Percentiles rank a stretch among this genome's conserved stretches.
Conservation (phyloP, 1,140 invertebrate species). For the Trachymyrmex septentrionalis region DNA sequence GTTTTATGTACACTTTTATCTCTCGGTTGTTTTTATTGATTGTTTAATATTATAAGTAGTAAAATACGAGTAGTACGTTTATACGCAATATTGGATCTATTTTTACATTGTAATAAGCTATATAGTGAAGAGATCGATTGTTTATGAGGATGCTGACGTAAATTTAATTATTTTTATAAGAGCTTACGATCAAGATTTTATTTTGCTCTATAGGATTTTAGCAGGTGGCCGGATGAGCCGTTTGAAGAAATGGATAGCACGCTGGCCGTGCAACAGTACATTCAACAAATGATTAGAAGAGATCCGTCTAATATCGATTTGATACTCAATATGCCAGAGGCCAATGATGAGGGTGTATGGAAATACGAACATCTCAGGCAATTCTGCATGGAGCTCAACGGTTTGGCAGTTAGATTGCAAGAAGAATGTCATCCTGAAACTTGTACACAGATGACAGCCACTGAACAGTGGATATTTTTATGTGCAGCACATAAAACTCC, state of each 20-base stretch:
- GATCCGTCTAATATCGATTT: slow-evolving; percentile 97
- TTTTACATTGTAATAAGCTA: slow-evolving; percentile 26
- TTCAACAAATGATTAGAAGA: slow-evolving; percentile 98
- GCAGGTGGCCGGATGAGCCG: slow-evolving; percentile 98
- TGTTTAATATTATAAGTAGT: neutral
- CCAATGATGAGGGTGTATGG: slow-evolving; percentile 99
- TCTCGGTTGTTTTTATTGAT: neutral
- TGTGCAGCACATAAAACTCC: slow-evolving; percentile 99
- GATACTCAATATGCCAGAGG: slow-evolving; percentile 98
- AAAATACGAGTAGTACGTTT: neutral
- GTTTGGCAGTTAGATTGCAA: slow-evolving; percentile 96
- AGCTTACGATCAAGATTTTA: neutral
- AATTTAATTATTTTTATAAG: slow-evolving; percentile 46
- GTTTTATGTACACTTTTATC: neutral
- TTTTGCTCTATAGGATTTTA: slow-evolving; percentile 93
- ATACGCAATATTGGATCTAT: slow-evolving; percentile 2
- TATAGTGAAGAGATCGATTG: slow-evolving; percentile 16
- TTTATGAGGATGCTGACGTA: slow-evolving; percentile 33
- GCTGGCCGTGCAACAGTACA: slow-evolving; percentile 99
- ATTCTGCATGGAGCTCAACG: slow-evolving; percentile 99
- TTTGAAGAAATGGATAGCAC: slow-evolving; percentile 99
- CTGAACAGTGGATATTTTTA: slow-evolving; percentile 99
- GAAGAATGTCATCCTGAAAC: slow-evolving; percentile 98
- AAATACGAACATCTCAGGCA: slow-evolving; percentile 99
- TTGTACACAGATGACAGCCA: slow-evolving; percentile 99